phyloP scores from a whole-genome alignment of 2,113 vertebrate genomes.

The Rissa tridactyla region DNA sequence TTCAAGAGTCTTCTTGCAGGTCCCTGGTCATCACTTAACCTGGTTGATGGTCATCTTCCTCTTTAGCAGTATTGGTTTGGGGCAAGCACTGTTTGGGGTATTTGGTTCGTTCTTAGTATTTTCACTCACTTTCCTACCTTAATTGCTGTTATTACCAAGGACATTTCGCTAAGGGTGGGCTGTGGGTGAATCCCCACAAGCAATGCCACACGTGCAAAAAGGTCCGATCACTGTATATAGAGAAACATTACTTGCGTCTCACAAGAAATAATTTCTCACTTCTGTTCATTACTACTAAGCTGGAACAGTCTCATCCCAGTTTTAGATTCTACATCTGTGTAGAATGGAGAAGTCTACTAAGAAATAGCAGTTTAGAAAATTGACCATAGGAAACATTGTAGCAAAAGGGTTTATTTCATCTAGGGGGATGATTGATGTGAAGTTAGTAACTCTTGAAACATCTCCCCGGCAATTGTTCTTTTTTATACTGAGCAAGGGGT shows the following conservation, averaged over 20 bases:
- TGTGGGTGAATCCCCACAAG: neutral
- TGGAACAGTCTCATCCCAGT: neutral
- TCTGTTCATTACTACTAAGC: neutral
- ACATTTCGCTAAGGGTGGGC: neutral
- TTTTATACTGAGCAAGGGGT: neutral
- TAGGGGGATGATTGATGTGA: fast-evolving
- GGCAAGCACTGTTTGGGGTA: neutral
- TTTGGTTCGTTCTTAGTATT: neutral
- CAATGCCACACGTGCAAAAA: neutral
- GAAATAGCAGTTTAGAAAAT: neutral
- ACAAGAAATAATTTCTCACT: neutral
- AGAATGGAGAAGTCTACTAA: neutral
- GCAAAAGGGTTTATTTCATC: neutral
- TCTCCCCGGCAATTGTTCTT: neutral
- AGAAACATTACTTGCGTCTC: fast-evolving
- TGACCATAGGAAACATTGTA: neutral
- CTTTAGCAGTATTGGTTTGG: neutral
- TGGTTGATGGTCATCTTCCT: neutral
- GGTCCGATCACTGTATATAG: neutral
- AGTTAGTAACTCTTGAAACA: neutral
- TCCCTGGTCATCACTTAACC: neutral
- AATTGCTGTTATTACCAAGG: neutral
- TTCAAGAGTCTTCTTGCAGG: neutral
- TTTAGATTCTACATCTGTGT: neutral
- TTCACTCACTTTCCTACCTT: neutral